Percentiles rank a stretch among this genome's conserved stretches.
Evolutionary conservation across 2,113 vertebrate species (phyloP).

Genomic region (Rhipidura dahli): DNA sequence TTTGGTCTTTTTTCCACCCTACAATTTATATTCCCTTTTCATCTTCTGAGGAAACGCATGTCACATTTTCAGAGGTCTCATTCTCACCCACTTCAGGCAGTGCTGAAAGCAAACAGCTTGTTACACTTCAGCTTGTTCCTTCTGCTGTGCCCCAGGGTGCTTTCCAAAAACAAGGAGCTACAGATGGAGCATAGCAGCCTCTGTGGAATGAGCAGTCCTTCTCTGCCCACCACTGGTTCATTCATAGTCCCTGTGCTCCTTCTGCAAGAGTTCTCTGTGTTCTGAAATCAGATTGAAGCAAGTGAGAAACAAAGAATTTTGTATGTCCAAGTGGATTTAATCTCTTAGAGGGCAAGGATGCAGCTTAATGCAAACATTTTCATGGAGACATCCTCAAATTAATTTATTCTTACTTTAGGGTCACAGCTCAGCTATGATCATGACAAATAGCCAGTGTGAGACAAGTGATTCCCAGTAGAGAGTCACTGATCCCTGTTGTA

Average conservation of each 20-base stretch:
- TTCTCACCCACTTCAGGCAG: slow-evolving; percentile 34
- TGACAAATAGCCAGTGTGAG: not conserved
- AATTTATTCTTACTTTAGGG: not conserved
- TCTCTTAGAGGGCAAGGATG: not conserved
- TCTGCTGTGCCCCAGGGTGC: not conserved
- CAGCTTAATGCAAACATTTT: not conserved
- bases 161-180: not conserved
- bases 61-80: slow-evolving; percentile 5
- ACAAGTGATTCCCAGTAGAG: not conserved
- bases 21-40: slow-evolving; percentile 17
- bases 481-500: not conserved
- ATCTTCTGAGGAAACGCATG: slow-evolving; percentile 21
- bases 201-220: not conserved
- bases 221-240: not conserved
- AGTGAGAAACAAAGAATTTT: not conserved
- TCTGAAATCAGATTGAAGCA: not conserved
- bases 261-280: not conserved
- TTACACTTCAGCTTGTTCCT: slow-evolving; percentile 1
- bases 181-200: slow-evolving; percentile 34
- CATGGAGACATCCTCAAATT: not conserved
- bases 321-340: not conserved
- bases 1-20: slow-evolving; percentile 1
- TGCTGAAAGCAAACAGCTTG: slow-evolving; percentile 51
- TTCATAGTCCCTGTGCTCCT: not conserved
- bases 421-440: not conserved